A percentile compares a stretch with the other conserved stretches of the same genome.
phyloP scores from a whole-genome alignment of 2,888 invertebrate genomes.

The Polymixis lichenea region DNA sequence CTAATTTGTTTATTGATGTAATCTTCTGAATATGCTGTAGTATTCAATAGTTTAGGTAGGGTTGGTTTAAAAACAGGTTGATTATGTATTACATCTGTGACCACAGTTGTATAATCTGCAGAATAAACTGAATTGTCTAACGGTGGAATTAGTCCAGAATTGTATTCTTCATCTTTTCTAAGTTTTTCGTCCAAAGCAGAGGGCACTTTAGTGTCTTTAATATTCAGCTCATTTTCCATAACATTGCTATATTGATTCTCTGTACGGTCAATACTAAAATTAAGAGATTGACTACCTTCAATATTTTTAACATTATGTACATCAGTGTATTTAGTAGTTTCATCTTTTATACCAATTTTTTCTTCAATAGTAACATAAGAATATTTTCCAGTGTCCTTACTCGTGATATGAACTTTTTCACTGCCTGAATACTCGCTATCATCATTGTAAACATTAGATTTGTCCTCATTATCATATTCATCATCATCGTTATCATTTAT shows the following conservation, averaged over 20 bases:
- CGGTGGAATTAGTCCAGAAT: neutral
- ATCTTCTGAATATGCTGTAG: conserved; percentile 2
- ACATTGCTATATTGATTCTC: neutral
- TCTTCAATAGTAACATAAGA: neutral
- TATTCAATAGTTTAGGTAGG: neutral
- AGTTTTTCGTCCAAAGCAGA: neutral
- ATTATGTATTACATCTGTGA: neutral
- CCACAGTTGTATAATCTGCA: neutral
- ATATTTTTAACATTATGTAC: neutral
- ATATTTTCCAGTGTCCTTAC: neutral
- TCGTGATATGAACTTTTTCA: neutral
- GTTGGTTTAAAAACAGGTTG: neutral
- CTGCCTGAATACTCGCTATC: neutral
- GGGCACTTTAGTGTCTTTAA: neutral
- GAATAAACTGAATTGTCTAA: neutral
- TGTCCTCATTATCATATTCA: neutral
- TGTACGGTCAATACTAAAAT: neutral
- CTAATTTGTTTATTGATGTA: conserved; percentile 38
- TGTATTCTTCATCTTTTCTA: neutral
- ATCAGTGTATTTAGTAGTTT: neutral
- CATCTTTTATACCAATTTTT: neutral
- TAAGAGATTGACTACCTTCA: neutral
- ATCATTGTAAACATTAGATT: neutral
- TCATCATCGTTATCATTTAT: neutral
- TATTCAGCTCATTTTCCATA: neutral